Conservation (phyloP, 53 echinoderm and acorn worm species). For the Henricia sp. region DNA sequence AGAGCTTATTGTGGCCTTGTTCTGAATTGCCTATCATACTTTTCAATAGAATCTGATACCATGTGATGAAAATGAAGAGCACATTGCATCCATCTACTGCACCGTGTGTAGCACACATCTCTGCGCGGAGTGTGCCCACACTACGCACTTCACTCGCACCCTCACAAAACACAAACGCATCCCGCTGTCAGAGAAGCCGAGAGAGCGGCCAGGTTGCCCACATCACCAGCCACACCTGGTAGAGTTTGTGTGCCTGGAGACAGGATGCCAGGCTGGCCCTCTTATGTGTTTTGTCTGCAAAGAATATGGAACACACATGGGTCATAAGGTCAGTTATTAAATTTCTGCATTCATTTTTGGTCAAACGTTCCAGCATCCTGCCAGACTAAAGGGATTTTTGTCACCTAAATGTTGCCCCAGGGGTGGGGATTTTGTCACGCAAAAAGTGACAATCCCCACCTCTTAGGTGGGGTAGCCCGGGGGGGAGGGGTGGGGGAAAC, state of each 20-base stretch:
- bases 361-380: too few species aligned
- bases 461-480: too few species aligned
- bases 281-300: constrained; percentile 94
- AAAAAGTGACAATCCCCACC: too few species aligned
- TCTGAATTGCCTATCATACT: too few species aligned
- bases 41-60: constrained; percentile 50
- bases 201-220: constrained; percentile 72
- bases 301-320: constrained; percentile 85
- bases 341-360: too few species aligned
- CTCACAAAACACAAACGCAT: constrained; percentile 85
- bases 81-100: constrained; percentile 84
- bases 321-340: constrained; percentile 80
- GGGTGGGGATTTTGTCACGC: too few species aligned
- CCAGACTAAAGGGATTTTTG: too few species aligned
- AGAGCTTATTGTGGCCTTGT: too few species aligned
- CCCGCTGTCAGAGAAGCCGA: constrained; percentile 86
- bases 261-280: constrained; percentile 69
- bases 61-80: constrained; percentile 90
- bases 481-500: too few species aligned
- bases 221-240: constrained; percentile 83
- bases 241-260: constrained; percentile 90
- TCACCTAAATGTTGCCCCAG: too few species aligned
- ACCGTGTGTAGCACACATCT: constrained; percentile 93
- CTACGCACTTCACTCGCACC: constrained; percentile 83
- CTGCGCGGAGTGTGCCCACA: constrained; percentile 70